Conservation (phyloP, 2,888 invertebrate genomes). For the Ochlodes sylvanus region DNA sequence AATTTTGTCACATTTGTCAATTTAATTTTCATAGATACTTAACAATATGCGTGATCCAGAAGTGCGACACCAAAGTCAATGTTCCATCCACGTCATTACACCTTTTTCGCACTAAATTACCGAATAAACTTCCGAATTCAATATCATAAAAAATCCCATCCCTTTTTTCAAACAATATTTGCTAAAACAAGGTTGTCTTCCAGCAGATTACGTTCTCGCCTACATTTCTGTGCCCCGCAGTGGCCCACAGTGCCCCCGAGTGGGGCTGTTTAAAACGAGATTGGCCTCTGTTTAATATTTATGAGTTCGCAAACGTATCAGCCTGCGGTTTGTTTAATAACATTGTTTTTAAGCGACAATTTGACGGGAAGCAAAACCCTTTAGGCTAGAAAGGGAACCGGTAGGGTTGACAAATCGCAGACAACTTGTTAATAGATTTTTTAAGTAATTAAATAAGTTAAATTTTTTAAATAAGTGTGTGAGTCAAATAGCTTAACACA, state of each 20-base stretch:
- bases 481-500: no score
- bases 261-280: slow-evolving; percentile 40
- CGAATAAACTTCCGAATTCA: slow-evolving; percentile 3
- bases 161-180: slow-evolving; percentile 14
- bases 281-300: slow-evolving; percentile 71
- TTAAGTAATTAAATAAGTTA: no score
- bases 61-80: no score
- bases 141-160: neutral
- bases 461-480: no score
- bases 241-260: slow-evolving; percentile 12
- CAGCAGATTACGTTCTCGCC: slow-evolving; percentile 4
- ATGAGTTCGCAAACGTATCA: slow-evolving; percentile 81
- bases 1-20: no score
- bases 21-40: no score
- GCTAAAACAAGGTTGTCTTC: slow-evolving; percentile 21
- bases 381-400: slow-evolving; percentile 70
- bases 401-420: slow-evolving; percentile 59
- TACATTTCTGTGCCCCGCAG: slow-evolving; percentile 20
- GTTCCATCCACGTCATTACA: no score
- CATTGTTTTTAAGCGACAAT: slow-evolving; percentile 83
- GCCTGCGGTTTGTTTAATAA: slow-evolving; percentile 81
- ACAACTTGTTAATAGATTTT: no score
- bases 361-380: slow-evolving; percentile 56
- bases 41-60: no score
- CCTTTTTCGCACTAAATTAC: no score